Percentiles rank a stretch among this genome's conserved stretches.
phyloP scores from a whole-genome alignment of 2,113 vertebrate genomes.

The Mus musculus region GRCm39 chr5:57568001-57568500 shows the following conservation, averaged over 20 bases:
- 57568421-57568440: slow-evolving; percentile 16
- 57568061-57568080: background rate
- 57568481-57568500: background rate
- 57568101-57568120: too few species aligned
- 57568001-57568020: background rate
- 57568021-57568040: too few species aligned
- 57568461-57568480: background rate
- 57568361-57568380: background rate
- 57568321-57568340: slow-evolving; percentile 22
- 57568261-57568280: background rate
- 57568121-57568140: background rate
- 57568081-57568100: background rate
- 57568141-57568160: background rate
- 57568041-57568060: background rate
- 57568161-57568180: background rate
- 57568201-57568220: background rate
- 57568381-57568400: background rate
- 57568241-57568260: background rate
- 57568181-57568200: background rate
- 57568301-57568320: background rate
- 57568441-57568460: slow-evolving; percentile 2
- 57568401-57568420: background rate
- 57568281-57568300: background rate
- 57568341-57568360: background rate
- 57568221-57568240: background rate